These are phyloP conservation scores for Antedon mediterranea DNA, from an alignment of 53 echinoderm and acorn worm species.

Conservation along the genomic window DNA sequence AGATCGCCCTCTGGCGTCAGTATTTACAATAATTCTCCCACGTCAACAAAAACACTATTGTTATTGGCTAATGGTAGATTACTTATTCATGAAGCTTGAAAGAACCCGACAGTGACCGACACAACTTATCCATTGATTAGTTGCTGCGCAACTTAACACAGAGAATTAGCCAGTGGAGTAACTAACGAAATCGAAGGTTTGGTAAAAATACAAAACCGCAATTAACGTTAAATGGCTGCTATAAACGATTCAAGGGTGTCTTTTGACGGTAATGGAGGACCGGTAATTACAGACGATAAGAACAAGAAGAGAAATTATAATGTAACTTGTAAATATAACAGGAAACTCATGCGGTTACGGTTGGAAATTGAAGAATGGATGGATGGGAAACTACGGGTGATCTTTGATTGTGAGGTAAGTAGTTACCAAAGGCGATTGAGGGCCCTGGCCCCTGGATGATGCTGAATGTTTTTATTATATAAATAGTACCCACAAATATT, in stretches of 20 bases:
- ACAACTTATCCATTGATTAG: background rate
- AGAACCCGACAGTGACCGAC: background rate
- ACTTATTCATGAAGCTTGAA: background rate
- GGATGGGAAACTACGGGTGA: slow-evolving; percentile 18
- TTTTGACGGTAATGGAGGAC: background rate
- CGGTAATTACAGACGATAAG: slow-evolving; percentile 15
- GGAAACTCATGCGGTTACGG: slow-evolving; percentile 22
- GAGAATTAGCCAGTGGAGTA: background rate
- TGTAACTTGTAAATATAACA: slow-evolving; percentile 31
- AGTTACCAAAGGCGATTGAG: background rate
- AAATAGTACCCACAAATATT: too few relatives aligned
- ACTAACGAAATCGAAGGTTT: background rate
- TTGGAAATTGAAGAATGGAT: slow-evolving; percentile 38
- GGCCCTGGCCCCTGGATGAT: too few relatives aligned
- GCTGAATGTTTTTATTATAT: too few relatives aligned
- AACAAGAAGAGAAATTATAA: slow-evolving; percentile 27
- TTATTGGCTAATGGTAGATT: background rate
- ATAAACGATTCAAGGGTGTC: background rate
- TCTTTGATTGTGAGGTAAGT: slow-evolving; percentile 37
- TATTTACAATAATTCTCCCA: too few relatives aligned
- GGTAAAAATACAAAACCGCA: background rate
- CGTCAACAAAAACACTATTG: background rate
- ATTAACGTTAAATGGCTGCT: background rate
- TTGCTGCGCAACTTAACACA: background rate
- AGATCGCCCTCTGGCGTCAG: too few relatives aligned